Conservation (phyloP, 1,140 invertebrate genomes). For the Monochamus saltuarius region DNA sequence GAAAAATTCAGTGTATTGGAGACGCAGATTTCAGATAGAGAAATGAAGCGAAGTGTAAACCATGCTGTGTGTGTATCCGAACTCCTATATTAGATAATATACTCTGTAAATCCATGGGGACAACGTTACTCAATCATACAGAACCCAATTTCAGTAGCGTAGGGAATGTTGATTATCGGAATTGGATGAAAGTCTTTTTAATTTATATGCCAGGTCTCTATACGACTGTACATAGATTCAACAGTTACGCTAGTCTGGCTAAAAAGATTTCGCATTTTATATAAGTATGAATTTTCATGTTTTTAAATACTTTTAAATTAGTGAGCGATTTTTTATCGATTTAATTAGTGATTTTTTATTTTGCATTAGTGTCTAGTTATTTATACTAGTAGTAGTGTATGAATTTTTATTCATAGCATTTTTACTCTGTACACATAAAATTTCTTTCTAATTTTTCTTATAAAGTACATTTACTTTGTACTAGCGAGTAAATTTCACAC, state of each 20-base stretch:
- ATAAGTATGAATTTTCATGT: not conserved
- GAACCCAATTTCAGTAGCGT: conserved; percentile 28
- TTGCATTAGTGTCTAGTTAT: too few species aligned
- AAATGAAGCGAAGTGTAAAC: conserved; percentile 36
- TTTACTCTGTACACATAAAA: too few species aligned
- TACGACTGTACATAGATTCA: not conserved
- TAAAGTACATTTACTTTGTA: too few species aligned
- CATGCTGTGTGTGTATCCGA: conserved; percentile 24
- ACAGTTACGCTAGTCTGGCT: not conserved
- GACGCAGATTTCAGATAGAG: conserved; percentile 26
- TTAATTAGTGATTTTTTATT: too few species aligned
- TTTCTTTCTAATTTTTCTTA: too few species aligned
- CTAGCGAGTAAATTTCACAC: too few species aligned
- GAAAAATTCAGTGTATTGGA: conserved; percentile 21
- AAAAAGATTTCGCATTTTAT: not conserved
- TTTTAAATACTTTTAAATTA: not conserved
- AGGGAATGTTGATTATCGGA: not conserved
- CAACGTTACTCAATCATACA: not conserved
- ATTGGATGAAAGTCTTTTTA: not conserved
- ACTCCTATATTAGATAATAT: conserved; percentile 34
- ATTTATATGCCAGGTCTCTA: not conserved
- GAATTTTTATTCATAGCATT: too few species aligned
- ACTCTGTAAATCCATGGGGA: conserved; percentile 26
- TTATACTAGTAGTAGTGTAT: too few species aligned
- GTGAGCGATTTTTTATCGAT: not conserved